Conservation (phyloP, 2,797 vertebrate genomes). For the Glossophaga mutica region DNA sequence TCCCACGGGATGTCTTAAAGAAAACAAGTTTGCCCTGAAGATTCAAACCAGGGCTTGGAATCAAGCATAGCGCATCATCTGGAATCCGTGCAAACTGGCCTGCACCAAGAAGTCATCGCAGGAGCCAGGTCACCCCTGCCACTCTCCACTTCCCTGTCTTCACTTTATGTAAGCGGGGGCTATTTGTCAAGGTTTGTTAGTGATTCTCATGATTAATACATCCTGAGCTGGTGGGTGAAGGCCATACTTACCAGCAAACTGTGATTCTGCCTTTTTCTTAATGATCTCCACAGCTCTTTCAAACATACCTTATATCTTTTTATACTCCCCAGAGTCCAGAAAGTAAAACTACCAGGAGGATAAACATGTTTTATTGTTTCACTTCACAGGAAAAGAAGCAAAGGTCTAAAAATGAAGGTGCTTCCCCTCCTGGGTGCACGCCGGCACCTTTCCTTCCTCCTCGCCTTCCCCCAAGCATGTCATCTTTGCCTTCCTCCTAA, state of each 20-base stretch:
- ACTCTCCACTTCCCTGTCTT: rapidly evolving
- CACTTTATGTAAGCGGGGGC: rapidly evolving
- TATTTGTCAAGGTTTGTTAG: rapidly evolving
- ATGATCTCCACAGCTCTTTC: not conserved
- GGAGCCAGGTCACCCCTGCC: rapidly evolving
- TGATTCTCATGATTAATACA: too few species aligned
- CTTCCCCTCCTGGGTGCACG: not conserved
- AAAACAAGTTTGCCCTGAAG: not conserved
- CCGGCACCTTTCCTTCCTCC: not conserved
- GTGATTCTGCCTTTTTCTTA: not conserved
- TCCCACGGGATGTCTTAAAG: not conserved
- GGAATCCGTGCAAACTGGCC: not conserved
- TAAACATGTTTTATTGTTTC: not conserved
- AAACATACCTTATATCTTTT: not conserved
- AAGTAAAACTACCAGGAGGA: not conserved
- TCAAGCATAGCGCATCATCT: rapidly evolving
- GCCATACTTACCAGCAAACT: not conserved
- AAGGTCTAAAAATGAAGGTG: not conserved
- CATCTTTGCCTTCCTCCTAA: not conserved
- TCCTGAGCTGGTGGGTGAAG: not conserved
- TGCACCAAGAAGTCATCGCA: rapidly evolving
- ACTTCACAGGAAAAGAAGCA: not conserved
- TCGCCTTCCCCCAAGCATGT: not conserved
- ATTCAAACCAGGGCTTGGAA: not conserved
- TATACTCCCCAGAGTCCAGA: not conserved